Evolutionary conservation across 2,113 vertebrate genomes (phyloP).

Genomic region (Plectropomus leopardus): DNA sequence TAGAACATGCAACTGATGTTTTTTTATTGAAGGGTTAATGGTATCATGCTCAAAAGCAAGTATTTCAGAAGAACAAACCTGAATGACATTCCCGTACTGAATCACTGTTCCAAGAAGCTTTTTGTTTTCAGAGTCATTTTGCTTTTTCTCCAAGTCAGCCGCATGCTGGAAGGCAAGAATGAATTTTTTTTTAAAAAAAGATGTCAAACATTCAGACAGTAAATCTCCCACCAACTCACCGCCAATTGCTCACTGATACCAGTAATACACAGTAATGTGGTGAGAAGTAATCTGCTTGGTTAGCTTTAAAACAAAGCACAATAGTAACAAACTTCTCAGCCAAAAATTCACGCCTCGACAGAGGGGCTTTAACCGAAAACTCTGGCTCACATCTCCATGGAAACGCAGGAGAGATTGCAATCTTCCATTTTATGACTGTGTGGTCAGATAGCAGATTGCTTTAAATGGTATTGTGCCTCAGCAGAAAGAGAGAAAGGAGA

Average conservation of each 20-base stretch:
- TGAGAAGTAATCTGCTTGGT: not conserved
- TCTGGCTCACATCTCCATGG: slow-evolving; percentile 38
- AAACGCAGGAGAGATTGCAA: slow-evolving; percentile 52
- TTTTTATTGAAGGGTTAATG: not conserved
- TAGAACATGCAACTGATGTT: not conserved
- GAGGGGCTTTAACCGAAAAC: slow-evolving; percentile 24
- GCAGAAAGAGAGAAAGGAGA: slow-evolving; percentile 40
- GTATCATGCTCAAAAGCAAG: not conserved
- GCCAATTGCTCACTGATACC: not conserved
- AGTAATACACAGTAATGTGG: not conserved
- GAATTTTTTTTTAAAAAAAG: slow-evolving; percentile 5
- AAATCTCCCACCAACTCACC: not conserved
- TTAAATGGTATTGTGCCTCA: slow-evolving; percentile 73
- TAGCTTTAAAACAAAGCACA: not conserved
- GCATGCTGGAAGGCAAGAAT: slow-evolving; percentile 88
- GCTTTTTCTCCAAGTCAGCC: slow-evolving; percentile 97
- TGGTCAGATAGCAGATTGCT: slow-evolving; percentile 63
- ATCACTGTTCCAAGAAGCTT: slow-evolving; percentile 96
- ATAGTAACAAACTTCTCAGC: slow-evolving; percentile 5
- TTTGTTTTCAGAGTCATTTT: slow-evolving; percentile 97
- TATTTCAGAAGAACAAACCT: slow-evolving; percentile 83
- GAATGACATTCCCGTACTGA: slow-evolving; percentile 97
- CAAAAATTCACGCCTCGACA: not conserved
- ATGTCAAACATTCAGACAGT: not conserved
- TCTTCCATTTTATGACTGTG: slow-evolving; percentile 66